Conservation (phyloP, 2,113 vertebrate species). For the Monopterus albus region DNA sequence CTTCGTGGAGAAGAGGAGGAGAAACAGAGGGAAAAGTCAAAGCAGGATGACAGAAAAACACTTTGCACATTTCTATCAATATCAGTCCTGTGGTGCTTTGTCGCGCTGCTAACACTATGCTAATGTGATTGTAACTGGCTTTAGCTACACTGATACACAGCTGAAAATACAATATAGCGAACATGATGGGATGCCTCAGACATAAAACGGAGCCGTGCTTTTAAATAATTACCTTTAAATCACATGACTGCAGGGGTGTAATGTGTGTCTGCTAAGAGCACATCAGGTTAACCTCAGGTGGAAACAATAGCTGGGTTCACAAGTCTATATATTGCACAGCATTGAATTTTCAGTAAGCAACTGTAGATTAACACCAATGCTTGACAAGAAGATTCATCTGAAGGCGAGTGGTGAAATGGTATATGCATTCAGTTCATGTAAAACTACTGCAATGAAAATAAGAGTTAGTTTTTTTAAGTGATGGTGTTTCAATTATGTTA, state of each 20-base stretch:
- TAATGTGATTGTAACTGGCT: slow-evolving; percentile 60
- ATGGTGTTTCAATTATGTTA: no score
- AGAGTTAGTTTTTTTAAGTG: background rate
- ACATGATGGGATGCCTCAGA: background rate
- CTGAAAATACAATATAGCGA: background rate
- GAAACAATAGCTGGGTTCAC: background rate
- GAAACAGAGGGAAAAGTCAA: background rate
- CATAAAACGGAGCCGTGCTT: background rate
- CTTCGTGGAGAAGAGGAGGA: background rate
- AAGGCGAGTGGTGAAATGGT: background rate
- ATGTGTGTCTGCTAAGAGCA: background rate
- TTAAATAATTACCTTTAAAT: background rate
- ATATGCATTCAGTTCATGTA: background rate
- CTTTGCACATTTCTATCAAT: background rate
- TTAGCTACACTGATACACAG: slow-evolving; percentile 5
- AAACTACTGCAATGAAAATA: background rate
- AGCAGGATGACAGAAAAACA: background rate
- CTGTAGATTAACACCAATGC: slow-evolving; percentile 11
- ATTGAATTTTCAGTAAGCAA: slow-evolving; percentile 7
- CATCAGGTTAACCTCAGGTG: background rate
- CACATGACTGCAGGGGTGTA: background rate
- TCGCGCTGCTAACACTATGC: slow-evolving; percentile 49
- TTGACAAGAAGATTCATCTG: slow-evolving; percentile 1
- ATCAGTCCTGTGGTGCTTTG: slow-evolving; percentile 17
- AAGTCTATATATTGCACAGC: background rate